Evolutionary conservation across 2,797 vertebrate species (phyloP), one percentile per base, ranked within the genome.

Genomic region (Chaetophractus vellerosus): DNA sequence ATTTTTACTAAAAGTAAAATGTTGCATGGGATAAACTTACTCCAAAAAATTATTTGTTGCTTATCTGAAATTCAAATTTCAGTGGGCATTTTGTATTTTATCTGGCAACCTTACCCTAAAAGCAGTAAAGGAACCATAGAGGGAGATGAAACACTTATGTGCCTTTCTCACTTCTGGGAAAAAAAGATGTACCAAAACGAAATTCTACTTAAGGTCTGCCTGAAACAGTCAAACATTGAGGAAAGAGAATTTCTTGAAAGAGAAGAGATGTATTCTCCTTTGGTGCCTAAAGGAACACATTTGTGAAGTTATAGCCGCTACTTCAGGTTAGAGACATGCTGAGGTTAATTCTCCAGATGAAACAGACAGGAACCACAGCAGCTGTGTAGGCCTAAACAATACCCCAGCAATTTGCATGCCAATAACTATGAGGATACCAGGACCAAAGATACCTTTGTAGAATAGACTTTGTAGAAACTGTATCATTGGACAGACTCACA

Each of bases 191-290:
- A 78, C 9, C 28, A 79, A 26, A 55, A 72, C 76, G 24, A 71
- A 88, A 41, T 91, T 87, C 23, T 9, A 45, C n/a, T 80, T 36
- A 87, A 57, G 24, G 33, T 11, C 41, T 79, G 57, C 12, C 5
- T 55, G 21, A 31, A 64, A 69, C 6, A 91, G 45, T 26, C 26
- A 38, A 78, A 57, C 33, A 5, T 12, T 38, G 28, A 91, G 48
- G 12, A 89, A 91, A 86, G 19, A 7, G 71, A 68, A 55, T 75
- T 86, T 95, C 24, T 79, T 74, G 38, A 92, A 90, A 85, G 6
- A 88, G 14, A 50, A 85, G 64, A n/a, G 2, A 48, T 1, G 55
- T 36, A 68, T 7, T 11, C 41, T 64, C 36, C 24, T 48, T n/a
- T 33, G 9, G 28, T 59, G 72, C 26, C 61, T 23, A 38, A 31